These are phyloP conservation scores for Wiebesia pumilae DNA, from an alignment of 1,140 invertebrate genomes.

Conservation along the genomic window DNA sequence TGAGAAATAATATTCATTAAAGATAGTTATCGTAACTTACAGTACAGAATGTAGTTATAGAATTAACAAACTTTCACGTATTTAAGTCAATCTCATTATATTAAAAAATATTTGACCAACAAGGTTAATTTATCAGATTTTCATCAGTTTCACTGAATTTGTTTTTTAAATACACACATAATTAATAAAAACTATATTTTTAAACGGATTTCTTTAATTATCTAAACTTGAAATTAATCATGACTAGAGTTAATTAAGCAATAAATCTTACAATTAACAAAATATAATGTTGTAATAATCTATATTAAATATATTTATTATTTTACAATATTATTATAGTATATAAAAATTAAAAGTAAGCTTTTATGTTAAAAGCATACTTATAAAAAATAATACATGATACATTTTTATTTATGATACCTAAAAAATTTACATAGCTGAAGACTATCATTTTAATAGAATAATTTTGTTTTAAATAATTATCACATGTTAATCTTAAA, in stretches of 20 bases:
- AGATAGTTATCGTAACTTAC: not conserved
- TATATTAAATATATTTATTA: not conserved
- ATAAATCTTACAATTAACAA: not conserved
- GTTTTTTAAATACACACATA: not conserved
- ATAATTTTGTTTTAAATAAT: not conserved
- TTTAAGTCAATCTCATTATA: not conserved
- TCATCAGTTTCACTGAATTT: not conserved
- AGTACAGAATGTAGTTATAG: not conserved
- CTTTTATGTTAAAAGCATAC: too few relatives aligned
- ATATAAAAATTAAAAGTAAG: not conserved
- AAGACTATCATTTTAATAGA: not conserved
- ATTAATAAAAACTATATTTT: not conserved
- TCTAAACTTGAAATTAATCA: not conserved
- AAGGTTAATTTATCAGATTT: not conserved
- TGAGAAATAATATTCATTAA: not conserved
- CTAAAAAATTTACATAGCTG: not conserved
- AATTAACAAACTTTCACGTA: not conserved
- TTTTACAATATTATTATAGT: not conserved
- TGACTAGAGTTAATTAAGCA: not conserved
- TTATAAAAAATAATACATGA: not conserved
- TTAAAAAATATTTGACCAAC: not conserved
- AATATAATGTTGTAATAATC: not conserved
- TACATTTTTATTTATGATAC: not conserved
- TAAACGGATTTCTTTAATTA: not conserved
- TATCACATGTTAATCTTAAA: not conserved